phyloP scores from a whole-genome alignment of 2,888 invertebrate genomes.

The Agriopis leucophaearia region DNA sequence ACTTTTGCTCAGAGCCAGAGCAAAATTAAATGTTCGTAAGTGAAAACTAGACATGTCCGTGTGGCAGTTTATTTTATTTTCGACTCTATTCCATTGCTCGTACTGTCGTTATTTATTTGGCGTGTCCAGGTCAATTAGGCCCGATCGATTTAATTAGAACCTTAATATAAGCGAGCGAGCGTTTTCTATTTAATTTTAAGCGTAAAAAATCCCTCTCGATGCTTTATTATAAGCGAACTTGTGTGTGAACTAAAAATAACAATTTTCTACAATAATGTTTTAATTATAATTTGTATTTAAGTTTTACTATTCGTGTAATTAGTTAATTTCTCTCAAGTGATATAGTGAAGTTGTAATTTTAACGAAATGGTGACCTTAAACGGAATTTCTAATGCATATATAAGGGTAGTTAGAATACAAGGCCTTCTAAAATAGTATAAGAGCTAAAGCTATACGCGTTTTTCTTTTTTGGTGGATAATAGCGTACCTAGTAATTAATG shows the following conservation, averaged over 20 bases:
- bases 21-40: neutral
- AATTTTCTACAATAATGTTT: constrained; percentile 79
- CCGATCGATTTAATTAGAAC: neutral
- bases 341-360: constrained; percentile 78
- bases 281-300: constrained; percentile 57
- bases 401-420: constrained; percentile 82
- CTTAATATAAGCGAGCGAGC: constrained; percentile 27
- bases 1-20: constrained; percentile 9
- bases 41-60: neutral
- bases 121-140: neutral
- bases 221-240: constrained; percentile 75
- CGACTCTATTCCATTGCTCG: neutral
- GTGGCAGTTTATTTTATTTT: neutral
- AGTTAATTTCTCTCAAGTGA: constrained; percentile 82
- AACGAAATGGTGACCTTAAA: constrained; percentile 83
- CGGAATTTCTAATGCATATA: constrained; percentile 82
- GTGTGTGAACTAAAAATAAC: constrained; percentile 77
- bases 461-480: constrained; percentile 63
- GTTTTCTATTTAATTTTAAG: constrained; percentile 43
- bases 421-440: constrained; percentile 79
- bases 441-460: constrained; percentile 66
- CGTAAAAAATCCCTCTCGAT: constrained; percentile 72
- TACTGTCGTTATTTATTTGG: neutral
- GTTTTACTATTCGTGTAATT: constrained; percentile 69
- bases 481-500: constrained; percentile 58